A percentile compares a stretch with the other conserved stretches of the same genome.
Conservation (phyloP, 2,113 vertebrate genomes). For the Hyaena hyaena region DNA sequence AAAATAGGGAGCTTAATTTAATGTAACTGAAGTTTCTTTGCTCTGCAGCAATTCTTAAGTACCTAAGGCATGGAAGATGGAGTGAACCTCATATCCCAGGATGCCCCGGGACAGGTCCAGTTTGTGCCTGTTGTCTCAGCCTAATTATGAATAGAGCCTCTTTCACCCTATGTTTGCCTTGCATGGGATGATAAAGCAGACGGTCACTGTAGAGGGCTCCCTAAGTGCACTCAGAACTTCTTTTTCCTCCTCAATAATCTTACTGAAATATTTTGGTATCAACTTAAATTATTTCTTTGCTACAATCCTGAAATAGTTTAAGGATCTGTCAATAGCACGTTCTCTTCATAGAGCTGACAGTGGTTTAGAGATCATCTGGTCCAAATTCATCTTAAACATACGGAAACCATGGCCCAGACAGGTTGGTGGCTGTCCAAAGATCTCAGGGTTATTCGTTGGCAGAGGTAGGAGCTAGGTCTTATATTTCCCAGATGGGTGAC, state of each 20-base stretch:
- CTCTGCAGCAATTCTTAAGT: neutral
- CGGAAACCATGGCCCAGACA: neutral
- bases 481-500: neutral
- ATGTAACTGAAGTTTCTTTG: neutral
- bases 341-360: neutral
- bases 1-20: neutral
- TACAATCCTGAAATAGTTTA: neutral
- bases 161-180: neutral
- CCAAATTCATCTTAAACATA: neutral
- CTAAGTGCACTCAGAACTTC: neutral
- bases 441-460: neutral
- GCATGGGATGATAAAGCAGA: neutral
- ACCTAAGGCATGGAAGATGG: neutral
- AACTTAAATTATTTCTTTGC: neutral
- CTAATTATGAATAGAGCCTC: neutral
- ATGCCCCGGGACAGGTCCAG: fast-evolving
- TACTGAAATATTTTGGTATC: neutral
- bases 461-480: neutral
- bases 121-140: neutral
- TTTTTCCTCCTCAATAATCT: neutral
- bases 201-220: neutral
- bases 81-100: fast-evolving
- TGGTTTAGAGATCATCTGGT: neutral
- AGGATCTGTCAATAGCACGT: neutral
- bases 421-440: neutral